Percentiles rank a stretch among this genome's conserved stretches.
phyloP scores from a whole-genome alignment of 2,888 invertebrate species.

The Eilema depressum region DNA sequence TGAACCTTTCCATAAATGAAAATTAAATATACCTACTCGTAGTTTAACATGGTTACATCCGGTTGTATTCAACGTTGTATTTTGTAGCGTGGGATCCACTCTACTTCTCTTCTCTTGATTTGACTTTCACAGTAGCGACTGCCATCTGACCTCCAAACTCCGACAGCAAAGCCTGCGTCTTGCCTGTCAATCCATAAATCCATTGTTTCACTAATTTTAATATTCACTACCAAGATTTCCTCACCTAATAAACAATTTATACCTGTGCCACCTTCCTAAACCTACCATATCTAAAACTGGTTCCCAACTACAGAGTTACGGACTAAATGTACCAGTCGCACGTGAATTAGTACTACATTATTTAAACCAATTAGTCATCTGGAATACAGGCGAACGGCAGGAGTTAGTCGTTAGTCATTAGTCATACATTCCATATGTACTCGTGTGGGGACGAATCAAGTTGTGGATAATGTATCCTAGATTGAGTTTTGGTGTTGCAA shows the following conservation, averaged over 20 bases:
- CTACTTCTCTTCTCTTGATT: no score
- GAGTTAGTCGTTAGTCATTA: slow-evolving; percentile 33
- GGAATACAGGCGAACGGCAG: slow-evolving; percentile 26
- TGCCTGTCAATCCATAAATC: background rate
- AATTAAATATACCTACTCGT: no score
- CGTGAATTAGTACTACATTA: slow-evolving; percentile 31
- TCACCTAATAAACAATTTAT: background rate
- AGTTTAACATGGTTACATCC: no score
- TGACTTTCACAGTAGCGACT: background rate
- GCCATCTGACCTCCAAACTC: no score
- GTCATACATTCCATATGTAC: slow-evolving; percentile 37
- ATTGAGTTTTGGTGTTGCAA: background rate
- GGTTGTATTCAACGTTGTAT: no score
- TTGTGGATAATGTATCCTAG: background rate
- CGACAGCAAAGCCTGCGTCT: no score
- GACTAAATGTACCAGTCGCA: slow-evolving; percentile 11
- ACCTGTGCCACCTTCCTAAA: background rate
- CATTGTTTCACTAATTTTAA: background rate
- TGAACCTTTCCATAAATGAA: no score
- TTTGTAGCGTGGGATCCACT: no score
- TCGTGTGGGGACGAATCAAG: slow-evolving; percentile 10
- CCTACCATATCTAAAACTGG: background rate
- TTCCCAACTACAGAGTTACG: slow-evolving; percentile 5
- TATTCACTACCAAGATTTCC: background rate
- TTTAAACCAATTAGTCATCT: slow-evolving; percentile 41